Conservation (phyloP, 2,888 invertebrate genomes). For the Celastrina argiolus region DNA sequence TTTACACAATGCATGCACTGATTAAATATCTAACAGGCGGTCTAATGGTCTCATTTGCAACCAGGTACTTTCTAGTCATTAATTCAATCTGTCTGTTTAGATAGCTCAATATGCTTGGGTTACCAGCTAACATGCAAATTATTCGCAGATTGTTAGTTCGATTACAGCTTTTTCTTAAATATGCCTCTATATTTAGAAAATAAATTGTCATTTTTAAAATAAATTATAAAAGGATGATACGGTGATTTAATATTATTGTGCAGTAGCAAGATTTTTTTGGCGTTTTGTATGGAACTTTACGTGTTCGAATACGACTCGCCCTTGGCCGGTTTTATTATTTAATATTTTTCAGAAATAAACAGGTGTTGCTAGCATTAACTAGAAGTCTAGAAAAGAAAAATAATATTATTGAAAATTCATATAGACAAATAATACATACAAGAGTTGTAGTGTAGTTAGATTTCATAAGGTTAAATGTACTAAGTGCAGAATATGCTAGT, state of each 20-base stretch:
- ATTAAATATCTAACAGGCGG: conserved; percentile 37
- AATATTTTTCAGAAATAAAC: too few relatives aligned
- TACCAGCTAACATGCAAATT: background rate
- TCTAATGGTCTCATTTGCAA: conserved; percentile 16
- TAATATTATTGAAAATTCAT: background rate
- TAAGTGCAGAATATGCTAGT: too few relatives aligned
- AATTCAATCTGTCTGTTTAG: background rate
- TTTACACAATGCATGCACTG: conserved; percentile 53
- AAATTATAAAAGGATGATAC: too few relatives aligned
- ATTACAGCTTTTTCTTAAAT: background rate
- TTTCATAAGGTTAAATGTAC: background rate
- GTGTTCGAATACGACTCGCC: too few relatives aligned
- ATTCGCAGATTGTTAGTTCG: background rate
- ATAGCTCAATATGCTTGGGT: background rate
- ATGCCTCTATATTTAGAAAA: too few relatives aligned
- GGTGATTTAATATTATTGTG: too few relatives aligned
- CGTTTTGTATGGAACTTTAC: too few relatives aligned
- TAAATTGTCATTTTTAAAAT: too few relatives aligned
- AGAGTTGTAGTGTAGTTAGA: background rate
- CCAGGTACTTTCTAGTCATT: conserved; percentile 14
- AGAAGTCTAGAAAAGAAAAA: too few relatives aligned
- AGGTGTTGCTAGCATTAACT: too few relatives aligned
- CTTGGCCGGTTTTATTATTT: too few relatives aligned
- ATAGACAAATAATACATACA: background rate
- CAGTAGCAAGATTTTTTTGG: too few relatives aligned